Conservation (phyloP, 1,140 invertebrate species). For the Pseudomyrmex sp. region DNA sequence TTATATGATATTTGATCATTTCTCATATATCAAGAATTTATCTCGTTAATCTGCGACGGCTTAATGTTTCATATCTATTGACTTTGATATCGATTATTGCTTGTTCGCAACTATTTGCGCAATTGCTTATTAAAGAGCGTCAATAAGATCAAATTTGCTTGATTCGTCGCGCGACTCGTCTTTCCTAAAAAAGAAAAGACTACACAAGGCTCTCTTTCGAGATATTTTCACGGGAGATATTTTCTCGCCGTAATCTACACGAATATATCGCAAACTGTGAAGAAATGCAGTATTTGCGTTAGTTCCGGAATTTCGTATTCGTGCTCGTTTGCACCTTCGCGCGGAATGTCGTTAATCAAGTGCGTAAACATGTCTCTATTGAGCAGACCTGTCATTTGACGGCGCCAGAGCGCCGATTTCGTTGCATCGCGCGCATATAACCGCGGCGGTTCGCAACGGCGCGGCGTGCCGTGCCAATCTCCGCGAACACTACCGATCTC, state of each 20-base stretch:
- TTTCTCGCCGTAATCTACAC: too few relatives aligned
- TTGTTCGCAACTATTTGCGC: slow-evolving; percentile 18
- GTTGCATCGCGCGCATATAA: slow-evolving; percentile 21
- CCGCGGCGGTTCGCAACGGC: not conserved
- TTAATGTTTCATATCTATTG: slow-evolving; percentile 1
- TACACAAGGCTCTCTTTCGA: too few relatives aligned
- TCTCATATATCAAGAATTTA: too few relatives aligned
- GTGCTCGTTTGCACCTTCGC: slow-evolving; percentile 47
- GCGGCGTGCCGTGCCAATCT: slow-evolving; percentile 5
- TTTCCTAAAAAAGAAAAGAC: not conserved
- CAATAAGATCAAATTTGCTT: not conserved
- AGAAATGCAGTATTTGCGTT: not conserved
- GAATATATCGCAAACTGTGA: not conserved
- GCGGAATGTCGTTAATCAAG: slow-evolving; percentile 73
- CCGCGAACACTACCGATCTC: slow-evolving; percentile 36
- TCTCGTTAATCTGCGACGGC: too few relatives aligned
- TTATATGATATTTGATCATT: too few relatives aligned
- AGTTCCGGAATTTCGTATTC: slow-evolving; percentile 19
- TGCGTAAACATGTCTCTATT: slow-evolving; percentile 69
- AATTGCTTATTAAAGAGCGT: slow-evolving; percentile 26
- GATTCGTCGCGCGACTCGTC: not conserved
- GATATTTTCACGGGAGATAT: not conserved
- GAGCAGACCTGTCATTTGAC: slow-evolving; percentile 66
- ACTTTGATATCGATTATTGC: slow-evolving; percentile 28
- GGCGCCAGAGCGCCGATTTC: slow-evolving; percentile 69